Percentiles rank a stretch among this genome's conserved stretches.
Conservation (phyloP, 2,797 vertebrate species). For the Rhinella marina region DNA sequence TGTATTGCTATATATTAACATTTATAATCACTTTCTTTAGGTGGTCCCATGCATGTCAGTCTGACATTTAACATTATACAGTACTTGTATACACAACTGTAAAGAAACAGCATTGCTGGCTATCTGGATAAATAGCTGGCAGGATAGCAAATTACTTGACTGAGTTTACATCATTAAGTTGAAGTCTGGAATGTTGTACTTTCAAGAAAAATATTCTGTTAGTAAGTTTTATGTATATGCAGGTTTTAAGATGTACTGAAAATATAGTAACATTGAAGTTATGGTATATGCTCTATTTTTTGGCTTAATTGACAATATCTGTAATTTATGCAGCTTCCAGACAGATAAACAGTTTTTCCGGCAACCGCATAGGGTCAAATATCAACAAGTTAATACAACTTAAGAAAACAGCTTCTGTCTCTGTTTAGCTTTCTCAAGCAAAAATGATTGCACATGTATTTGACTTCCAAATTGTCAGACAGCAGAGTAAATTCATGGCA, state of each 20-base stretch:
- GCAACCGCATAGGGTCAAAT: conserved; percentile 28
- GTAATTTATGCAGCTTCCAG: conserved; percentile 19
- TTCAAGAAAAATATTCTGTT: neutral
- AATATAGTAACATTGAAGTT: neutral
- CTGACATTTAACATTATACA: neutral
- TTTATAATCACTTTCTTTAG: too few species aligned
- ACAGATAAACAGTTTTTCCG: conserved; percentile 42
- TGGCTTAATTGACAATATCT: conserved; percentile 21
- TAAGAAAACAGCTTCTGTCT: conserved; percentile 45
- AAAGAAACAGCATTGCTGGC: neutral
- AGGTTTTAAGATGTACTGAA: neutral
- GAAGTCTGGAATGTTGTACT: neutral
- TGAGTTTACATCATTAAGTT: neutral
- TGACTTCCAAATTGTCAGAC: conserved; percentile 40
- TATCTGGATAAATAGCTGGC: neutral
- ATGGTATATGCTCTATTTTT: neutral
- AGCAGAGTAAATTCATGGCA: conserved; percentile 23
- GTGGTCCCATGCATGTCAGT: neutral
- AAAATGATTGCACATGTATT: conserved; percentile 40
- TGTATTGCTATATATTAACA: too few species aligned
- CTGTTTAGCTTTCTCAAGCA: conserved; percentile 30
- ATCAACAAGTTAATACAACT: conserved; percentile 33
- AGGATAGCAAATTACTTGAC: neutral
- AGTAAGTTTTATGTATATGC: neutral
- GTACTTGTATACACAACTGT: neutral